Evolutionary conservation across 2,113 vertebrate genomes (phyloP).

Genomic region (Muntiacus muntjak): DNA sequence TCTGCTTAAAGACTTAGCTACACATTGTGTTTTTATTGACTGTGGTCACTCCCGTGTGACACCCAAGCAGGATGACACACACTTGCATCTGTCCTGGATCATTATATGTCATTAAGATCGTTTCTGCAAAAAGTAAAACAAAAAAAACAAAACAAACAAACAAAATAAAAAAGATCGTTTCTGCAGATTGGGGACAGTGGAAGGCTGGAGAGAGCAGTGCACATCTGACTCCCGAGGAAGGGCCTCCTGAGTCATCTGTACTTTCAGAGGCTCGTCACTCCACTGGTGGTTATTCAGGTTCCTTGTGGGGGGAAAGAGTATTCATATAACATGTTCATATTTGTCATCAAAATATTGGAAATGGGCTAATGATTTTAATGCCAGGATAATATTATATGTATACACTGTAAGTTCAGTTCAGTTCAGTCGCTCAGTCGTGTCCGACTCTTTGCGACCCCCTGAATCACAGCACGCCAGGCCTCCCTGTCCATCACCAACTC

Average conservation of each 20-base stretch:
- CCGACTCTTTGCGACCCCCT: no score
- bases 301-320: neutral
- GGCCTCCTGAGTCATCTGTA: neutral
- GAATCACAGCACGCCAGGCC: no score
- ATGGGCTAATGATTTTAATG: neutral
- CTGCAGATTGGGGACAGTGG: neutral
- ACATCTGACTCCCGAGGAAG: neutral
- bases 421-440: no score
- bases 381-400: neutral
- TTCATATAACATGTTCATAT: neutral
- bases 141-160: no score
- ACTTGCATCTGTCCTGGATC: neutral
- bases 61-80: neutral
- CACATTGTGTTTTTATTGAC: neutral
- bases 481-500: no score
- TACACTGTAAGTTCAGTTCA: neutral
- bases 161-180: neutral
- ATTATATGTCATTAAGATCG: no score
- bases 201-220: neutral
- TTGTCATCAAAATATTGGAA: neutral
- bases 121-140: neutral
- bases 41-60: neutral
- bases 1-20: slow-evolving; percentile 5
- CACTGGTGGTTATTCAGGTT: neutral
- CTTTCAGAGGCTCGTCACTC: neutral